Conservation (phyloP, 2,888 invertebrate genomes). For the Lottia gigantea region DNA sequence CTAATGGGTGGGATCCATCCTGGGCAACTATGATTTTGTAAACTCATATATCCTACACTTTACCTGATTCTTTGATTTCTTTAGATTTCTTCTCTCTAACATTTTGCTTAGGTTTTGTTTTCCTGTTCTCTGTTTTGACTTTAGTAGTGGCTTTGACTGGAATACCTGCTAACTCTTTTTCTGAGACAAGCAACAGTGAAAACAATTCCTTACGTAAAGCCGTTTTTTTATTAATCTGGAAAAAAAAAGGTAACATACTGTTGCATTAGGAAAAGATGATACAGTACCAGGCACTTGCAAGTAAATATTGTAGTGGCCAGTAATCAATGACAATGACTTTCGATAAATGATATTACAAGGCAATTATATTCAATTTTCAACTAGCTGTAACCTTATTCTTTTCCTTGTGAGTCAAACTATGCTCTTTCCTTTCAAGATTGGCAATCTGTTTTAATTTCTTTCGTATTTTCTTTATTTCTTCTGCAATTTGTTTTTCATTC, state of each 20-base stretch:
- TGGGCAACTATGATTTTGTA: neutral
- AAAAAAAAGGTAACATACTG: too few relatives aligned
- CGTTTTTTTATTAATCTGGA: slow-evolving; percentile 41
- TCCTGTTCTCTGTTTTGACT: neutral
- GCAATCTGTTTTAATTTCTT: slow-evolving; percentile 61
- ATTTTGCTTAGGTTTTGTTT: neutral
- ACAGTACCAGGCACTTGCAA: too few relatives aligned
- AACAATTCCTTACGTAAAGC: slow-evolving; percentile 36
- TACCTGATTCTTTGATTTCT: neutral
- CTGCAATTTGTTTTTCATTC: neutral
- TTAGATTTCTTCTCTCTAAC: neutral
- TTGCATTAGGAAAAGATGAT: too few relatives aligned
- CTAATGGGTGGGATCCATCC: too few relatives aligned
- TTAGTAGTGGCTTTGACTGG: neutral
- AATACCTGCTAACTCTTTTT: slow-evolving; percentile 8
- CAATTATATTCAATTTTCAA: too few relatives aligned
- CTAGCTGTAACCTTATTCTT: slow-evolving; percentile 42
- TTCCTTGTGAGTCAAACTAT: slow-evolving; percentile 53
- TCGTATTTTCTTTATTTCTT: slow-evolving; percentile 51
- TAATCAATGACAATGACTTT: neutral
- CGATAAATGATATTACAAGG: neutral
- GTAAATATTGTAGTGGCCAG: too few relatives aligned
- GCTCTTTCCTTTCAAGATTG: slow-evolving; percentile 51
- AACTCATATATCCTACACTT: neutral
- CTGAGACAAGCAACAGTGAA: slow-evolving; percentile 25